These are phyloP conservation scores for Anthophora plumipes DNA, from an alignment of 2,888 invertebrate genomes.

Conservation along the genomic window DNA sequence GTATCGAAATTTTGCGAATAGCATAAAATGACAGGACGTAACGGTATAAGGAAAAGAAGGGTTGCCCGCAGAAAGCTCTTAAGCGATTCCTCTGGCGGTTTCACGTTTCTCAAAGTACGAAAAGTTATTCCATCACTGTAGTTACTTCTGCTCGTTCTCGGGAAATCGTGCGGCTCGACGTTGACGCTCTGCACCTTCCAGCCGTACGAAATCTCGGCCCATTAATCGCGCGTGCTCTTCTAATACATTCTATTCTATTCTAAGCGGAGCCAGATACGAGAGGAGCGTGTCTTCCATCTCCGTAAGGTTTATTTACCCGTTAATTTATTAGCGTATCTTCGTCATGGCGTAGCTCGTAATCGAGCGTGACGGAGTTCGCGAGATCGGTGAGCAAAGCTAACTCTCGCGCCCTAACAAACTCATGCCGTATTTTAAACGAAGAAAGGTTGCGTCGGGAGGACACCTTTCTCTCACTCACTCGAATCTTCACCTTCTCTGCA, in stretches of 20 bases:
- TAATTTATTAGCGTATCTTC: constrained; percentile 71
- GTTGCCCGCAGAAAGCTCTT: too few species aligned
- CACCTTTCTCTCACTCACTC: constrained; percentile 35
- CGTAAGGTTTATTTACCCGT: constrained; percentile 64
- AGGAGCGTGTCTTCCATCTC: constrained; percentile 32
- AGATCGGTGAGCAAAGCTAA: constrained; percentile 35
- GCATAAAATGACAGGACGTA: too few species aligned
- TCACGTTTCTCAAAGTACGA: constrained; percentile 11
- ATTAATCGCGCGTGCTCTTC: constrained; percentile 55
- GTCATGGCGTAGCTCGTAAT: constrained; percentile 74
- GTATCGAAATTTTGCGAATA: too few species aligned
- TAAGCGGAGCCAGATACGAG: constrained; percentile 46
- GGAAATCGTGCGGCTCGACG: constrained; percentile 47
- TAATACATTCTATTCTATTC: constrained; percentile 66
- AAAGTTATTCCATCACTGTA: constrained; percentile 11
- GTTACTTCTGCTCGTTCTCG: constrained; percentile 20
- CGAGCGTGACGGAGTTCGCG: constrained; percentile 71
- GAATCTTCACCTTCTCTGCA: background rate
- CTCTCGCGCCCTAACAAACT: constrained; percentile 18
- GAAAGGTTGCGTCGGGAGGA: background rate
- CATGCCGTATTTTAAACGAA: constrained; percentile 44
- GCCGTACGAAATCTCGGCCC: constrained; percentile 16
- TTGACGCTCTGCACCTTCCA: constrained; percentile 25
- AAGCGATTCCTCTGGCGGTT: background rate
- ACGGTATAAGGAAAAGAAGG: background rate